These are phyloP conservation scores for Oncorhynchus kisutch DNA, from an alignment of 2,113 vertebrate genomes.

Conservation along the genomic window DNA sequence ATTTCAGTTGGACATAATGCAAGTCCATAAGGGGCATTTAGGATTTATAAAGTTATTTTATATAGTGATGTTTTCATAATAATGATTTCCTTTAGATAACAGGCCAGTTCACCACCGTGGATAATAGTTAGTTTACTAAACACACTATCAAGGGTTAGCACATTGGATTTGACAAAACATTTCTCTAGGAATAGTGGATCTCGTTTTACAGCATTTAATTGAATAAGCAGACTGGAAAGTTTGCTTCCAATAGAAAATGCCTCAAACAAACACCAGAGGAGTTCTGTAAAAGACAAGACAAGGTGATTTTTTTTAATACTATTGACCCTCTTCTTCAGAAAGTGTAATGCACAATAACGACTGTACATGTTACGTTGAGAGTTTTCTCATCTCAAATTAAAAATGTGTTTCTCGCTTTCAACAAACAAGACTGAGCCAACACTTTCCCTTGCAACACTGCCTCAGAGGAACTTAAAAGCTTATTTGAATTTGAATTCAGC, in stretches of 20 bases:
- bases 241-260: constrained; percentile 12
- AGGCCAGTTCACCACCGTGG: background rate
- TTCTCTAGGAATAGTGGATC: constrained; percentile 5
- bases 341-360: background rate
- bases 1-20: background rate
- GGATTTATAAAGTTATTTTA: constrained; percentile 18
- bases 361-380: no score
- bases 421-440: background rate
- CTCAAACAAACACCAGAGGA: constrained; percentile 24
- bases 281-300: background rate
- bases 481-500: constrained; percentile 75
- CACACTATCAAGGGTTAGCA: background rate
- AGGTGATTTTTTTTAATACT: background rate
- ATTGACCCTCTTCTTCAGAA: background rate
- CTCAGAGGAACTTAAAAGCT: constrained; percentile 17
- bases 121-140: background rate
- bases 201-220: constrained; percentile 23
- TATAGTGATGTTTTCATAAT: no score
- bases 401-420: background rate
- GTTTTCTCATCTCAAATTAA: no score
- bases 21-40: constrained; percentile 20
- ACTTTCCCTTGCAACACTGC: background rate
- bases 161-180: background rate
- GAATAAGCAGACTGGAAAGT: constrained; percentile 40
- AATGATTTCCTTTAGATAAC: background rate